phyloP scores from a whole-genome alignment of 2,113 vertebrate genomes.

The Sapayoa aenigma region DNA sequence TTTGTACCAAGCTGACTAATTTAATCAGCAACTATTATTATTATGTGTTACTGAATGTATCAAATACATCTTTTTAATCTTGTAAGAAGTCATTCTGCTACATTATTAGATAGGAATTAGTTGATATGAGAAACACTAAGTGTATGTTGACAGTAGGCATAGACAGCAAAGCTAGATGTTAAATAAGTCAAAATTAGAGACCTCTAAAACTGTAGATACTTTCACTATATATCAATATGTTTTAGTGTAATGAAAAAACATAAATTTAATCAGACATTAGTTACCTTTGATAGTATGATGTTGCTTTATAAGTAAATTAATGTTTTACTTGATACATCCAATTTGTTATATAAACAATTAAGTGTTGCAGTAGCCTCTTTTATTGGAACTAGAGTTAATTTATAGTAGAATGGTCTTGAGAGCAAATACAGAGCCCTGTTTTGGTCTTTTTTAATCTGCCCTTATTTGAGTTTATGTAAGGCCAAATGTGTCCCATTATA shows the following conservation, averaged over 20 bases:
- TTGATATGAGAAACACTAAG: constrained; percentile 60
- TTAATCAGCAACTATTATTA: constrained; percentile 29
- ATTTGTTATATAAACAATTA: constrained; percentile 40
- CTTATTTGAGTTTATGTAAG: background rate
- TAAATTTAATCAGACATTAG: constrained; percentile 18
- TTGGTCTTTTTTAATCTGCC: no score
- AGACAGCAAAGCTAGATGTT: constrained; percentile 42
- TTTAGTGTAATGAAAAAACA: constrained; percentile 28
- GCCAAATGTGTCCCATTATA: background rate
- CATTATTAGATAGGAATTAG: constrained; percentile 60
- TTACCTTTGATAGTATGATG: constrained; percentile 38
- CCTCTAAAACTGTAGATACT: constrained; percentile 17
- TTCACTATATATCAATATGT: constrained; percentile 2
- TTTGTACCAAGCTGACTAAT: background rate
- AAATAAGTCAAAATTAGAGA: constrained; percentile 56
- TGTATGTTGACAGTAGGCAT: constrained; percentile 23
- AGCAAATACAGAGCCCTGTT: no score
- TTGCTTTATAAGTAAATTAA: constrained; percentile 41
- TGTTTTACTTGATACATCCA: constrained; percentile 5
- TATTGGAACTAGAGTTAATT: constrained; percentile 3
- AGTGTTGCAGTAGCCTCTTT: background rate
- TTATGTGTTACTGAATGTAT: constrained; percentile 10
- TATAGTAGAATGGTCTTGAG: background rate
- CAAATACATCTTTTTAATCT: constrained; percentile 45
- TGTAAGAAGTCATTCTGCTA: constrained; percentile 33